Evolutionary conservation across 2,113 vertebrate species (phyloP), one percentile per base, ranked within the genome.

Genomic region (Sinocyclocheilus anophthalmus): DNA sequence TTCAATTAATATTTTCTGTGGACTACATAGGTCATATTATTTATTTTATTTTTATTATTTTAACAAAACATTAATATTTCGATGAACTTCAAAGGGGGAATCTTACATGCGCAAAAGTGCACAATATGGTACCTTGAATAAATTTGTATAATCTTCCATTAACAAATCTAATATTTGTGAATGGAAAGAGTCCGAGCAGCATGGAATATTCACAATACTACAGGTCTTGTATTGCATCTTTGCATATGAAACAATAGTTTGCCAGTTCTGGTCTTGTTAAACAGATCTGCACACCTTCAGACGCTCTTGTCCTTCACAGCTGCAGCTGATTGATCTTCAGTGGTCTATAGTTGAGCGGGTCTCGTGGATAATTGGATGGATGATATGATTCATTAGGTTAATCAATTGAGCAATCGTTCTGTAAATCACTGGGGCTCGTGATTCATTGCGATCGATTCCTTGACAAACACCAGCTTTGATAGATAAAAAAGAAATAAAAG

Each of bases 331-430:
- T 89, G 90, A 91, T 90, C 88, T 83, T 80, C 85, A 81, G 73
- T 79, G 81, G 81, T 84, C 86, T 87, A 83, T 86, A 88, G 90
- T 90, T 86, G 88, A 86, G 85, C 85, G 82, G 88, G 85, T 87
- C 88, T 89, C 73, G 75, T 87, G 90, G 88, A 90, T 92, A 89
- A 91, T 90, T 92, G 89, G 86, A 87, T 89, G 87, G 86, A 92
- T 91, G 90, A 92, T 90, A 92, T 92, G 89, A 91, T 91, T 92
- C 90, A 92, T 92, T 91, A 91, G 89, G 88, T 87, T 86, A 91
- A 92, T 92, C 91, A 90, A 92, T 92, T 91, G 84, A 85, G 87
- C 88, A 92, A 91, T 91, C 91, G 86, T 91, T 91, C 86, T 89
- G 87, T 86, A 90, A 90, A 91, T 91, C 90, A 90, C 87, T 86